Conservation (phyloP, 2,797 vertebrate species). For the Echiichthys vipera region DNA sequence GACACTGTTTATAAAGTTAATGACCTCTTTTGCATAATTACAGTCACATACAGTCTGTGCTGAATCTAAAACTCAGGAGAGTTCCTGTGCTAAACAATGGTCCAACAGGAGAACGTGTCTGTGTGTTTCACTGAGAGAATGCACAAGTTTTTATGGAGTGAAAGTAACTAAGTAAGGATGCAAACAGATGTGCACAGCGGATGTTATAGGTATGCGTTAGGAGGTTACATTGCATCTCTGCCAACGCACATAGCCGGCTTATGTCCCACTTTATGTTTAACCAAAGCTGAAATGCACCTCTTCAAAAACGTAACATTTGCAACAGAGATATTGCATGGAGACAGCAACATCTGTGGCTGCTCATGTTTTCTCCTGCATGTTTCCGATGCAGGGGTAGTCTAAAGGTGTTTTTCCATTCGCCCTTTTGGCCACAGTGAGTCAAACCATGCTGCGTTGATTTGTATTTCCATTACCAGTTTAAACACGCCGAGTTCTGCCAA, state of each 20-base stretch:
- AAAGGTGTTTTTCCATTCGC: too few species aligned
- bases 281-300: neutral
- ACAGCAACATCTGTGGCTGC: neutral
- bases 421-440: too few species aligned
- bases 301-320: fast-evolving
- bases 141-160: neutral
- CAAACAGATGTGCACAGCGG: conserved; percentile 8
- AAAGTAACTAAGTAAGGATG: neutral
- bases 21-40: conserved; percentile 78
- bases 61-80: conserved; percentile 56
- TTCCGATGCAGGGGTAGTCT: neutral
- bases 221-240: neutral
- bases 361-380: neutral
- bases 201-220: neutral
- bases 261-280: neutral
- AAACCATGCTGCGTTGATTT: too few species aligned
- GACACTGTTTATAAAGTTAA: conserved; percentile 77
- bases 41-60: conserved; percentile 58
- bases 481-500: too few species aligned
- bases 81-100: conserved; percentile 50
- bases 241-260: neutral
- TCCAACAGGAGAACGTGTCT: conserved; percentile 11
- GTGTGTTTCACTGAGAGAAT: conserved; percentile 22
- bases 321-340: neutral
- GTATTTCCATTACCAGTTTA: too few species aligned